A percentile compares a stretch with the other conserved stretches of the same genome.
Conservation (phyloP, 2,888 invertebrate genomes). For the Drosophila differens region DNA sequence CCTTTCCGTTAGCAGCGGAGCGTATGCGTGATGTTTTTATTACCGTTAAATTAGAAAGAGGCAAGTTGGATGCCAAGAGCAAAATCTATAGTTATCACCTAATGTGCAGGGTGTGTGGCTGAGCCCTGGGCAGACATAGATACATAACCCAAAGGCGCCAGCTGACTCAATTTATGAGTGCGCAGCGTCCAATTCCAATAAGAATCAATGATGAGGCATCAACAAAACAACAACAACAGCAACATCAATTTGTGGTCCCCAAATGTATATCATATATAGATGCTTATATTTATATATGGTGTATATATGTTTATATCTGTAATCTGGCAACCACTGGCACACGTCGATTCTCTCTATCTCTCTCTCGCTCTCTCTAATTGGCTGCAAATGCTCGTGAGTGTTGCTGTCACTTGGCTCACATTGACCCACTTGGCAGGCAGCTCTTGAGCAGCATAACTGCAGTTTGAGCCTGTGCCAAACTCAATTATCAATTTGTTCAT, state of each 20-base stretch:
- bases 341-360: background rate
- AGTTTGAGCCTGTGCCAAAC: conserved; percentile 76
- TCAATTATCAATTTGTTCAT: conserved; percentile 76
- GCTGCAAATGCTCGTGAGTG: conserved; percentile 11
- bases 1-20: conserved; percentile 62
- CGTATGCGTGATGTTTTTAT: conserved; percentile 80
- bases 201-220: conserved; percentile 33
- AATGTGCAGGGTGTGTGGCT: conserved; percentile 3
- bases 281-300: background rate
- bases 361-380: background rate
- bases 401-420: conserved; percentile 53
- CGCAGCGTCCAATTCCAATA: conserved; percentile 42
- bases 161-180: conserved; percentile 55
- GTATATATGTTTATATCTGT: background rate
- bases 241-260: conserved; percentile 19
- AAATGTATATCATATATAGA: background rate
- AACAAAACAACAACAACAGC: conserved; percentile 5
- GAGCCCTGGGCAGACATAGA: conserved; percentile 19
- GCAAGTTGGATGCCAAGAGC: conserved; percentile 8
- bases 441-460: conserved; percentile 46
- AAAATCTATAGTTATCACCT: background rate
- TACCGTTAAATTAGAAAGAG: conserved; percentile 71
- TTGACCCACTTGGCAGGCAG: conserved; percentile 72
- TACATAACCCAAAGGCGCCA: conserved; percentile 33
- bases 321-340: conserved; percentile 20